Evolutionary conservation across 53 echinoderm and acorn worm genomes (phyloP).

Genomic region (Holothuria scabra): DNA sequence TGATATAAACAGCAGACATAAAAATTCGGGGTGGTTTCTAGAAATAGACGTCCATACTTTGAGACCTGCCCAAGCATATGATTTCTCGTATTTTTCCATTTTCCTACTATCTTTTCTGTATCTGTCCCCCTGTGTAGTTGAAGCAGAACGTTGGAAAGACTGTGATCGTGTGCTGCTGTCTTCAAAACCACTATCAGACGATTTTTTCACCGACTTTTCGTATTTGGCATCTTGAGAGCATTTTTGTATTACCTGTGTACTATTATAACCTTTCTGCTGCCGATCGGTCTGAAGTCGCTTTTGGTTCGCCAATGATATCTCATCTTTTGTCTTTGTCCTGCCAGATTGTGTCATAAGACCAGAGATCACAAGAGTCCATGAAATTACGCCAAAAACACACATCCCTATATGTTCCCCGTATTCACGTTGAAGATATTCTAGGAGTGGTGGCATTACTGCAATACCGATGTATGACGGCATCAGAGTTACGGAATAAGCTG

Average conservation of each 20-base stretch:
- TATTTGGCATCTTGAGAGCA: too few relatives aligned
- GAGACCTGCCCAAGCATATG: background rate
- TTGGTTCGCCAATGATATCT: too few relatives aligned
- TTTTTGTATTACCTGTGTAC: too few relatives aligned
- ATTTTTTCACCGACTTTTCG: too few relatives aligned
- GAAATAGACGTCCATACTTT: background rate
- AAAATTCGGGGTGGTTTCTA: background rate
- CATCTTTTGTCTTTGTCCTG: too few relatives aligned
- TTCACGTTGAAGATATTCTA: background rate
- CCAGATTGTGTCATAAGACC: background rate
- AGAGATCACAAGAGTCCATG: background rate
- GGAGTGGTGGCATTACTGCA: conserved; percentile 18
- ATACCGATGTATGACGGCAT: conserved; percentile 9
- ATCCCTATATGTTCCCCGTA: background rate
- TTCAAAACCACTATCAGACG: too few relatives aligned
- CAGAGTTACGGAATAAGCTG: background rate
- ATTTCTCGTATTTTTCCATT: too few relatives aligned
- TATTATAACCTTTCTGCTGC: too few relatives aligned
- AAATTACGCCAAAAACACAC: background rate
- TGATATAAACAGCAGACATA: background rate
- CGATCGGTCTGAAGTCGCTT: too few relatives aligned
- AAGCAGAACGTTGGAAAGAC: too few relatives aligned
- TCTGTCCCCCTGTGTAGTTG: too few relatives aligned
- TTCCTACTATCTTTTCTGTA: background rate
- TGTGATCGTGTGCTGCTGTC: background rate